Percentiles rank a stretch among this genome's conserved stretches.
Conservation (phyloP, 2,113 vertebrate genomes). For the Aptenodytes patagonicus region DNA sequence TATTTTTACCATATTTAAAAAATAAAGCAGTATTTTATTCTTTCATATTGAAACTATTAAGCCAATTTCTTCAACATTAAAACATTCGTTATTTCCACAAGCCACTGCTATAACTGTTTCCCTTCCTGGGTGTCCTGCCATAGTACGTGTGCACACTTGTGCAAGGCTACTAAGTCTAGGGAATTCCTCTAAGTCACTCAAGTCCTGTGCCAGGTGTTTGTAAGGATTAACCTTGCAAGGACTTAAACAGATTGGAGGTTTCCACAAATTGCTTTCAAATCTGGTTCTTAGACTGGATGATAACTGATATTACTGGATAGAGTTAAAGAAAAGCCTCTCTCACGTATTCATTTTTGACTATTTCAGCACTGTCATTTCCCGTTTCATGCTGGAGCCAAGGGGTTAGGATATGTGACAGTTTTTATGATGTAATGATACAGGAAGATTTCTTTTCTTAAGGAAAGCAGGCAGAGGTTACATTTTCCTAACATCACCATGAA, state of each 20-base stretch:
- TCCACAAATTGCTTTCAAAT: conserved; percentile 42
- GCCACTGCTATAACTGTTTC: neutral
- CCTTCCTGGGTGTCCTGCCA: neutral
- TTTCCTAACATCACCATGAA: conserved; percentile 25
- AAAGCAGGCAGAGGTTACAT: neutral
- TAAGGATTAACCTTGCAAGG: neutral
- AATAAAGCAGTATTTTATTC: conserved; percentile 10
- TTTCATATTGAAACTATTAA: conserved; percentile 27
- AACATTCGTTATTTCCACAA: neutral
- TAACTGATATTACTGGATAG: conserved; percentile 3
- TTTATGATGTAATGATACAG: neutral
- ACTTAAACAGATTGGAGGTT: conserved; percentile 10
- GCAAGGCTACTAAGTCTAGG: neutral
- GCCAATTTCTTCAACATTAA: neutral
- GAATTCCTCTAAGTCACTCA: neutral
- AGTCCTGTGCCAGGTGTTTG: conserved; percentile 18
- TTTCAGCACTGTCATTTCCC: neutral
- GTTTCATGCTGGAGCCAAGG: neutral
- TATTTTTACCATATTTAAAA: conserved; percentile 14
- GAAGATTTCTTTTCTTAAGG: neutral
- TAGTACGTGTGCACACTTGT: neutral
- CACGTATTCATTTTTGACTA: neutral
- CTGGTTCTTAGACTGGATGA: neutral
- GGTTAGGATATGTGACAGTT: neutral
- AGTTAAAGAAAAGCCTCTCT: neutral